These are phyloP conservation scores for Perithous albicinctus DNA, from an alignment of 2,888 invertebrate genomes.

Conservation along the genomic window DNA sequence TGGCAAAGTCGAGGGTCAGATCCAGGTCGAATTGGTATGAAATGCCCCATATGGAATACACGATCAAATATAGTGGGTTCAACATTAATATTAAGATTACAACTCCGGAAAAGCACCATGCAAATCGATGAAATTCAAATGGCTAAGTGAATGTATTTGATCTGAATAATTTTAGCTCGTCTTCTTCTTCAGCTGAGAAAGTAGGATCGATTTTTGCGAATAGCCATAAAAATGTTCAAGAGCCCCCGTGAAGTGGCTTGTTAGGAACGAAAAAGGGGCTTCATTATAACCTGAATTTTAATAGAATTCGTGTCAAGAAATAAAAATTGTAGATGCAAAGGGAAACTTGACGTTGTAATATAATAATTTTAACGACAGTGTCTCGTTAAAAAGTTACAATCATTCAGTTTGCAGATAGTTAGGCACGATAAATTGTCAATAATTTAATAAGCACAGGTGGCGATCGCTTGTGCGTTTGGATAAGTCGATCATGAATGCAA, in stretches of 20 bases:
- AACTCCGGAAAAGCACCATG: too few relatives aligned
- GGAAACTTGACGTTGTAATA: neutral
- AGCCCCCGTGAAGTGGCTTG: slow-evolving; percentile 68
- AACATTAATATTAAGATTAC: too few relatives aligned
- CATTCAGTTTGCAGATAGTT: slow-evolving; percentile 7
- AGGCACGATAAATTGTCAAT: neutral
- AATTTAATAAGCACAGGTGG: slow-evolving; percentile 16
- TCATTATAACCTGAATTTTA: slow-evolving; percentile 73
- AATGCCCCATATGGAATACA: too few relatives aligned
- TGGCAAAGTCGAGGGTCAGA: too few relatives aligned
- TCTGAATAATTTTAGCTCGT: slow-evolving; percentile 3
- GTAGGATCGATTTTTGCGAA: slow-evolving; percentile 28
- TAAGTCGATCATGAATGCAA: slow-evolving; percentile 21
- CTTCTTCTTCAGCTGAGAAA: neutral
- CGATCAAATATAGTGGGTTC: too few relatives aligned
- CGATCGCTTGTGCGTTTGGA: slow-evolving; percentile 16
- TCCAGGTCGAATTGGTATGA: too few relatives aligned
- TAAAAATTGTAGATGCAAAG: slow-evolving; percentile 59
- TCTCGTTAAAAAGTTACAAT: slow-evolving; percentile 33
- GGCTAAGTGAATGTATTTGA: neutral
- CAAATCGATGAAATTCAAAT: slow-evolving; percentile 18
- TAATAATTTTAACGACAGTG: neutral
- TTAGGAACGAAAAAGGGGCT: slow-evolving; percentile 73
- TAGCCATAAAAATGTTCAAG: slow-evolving; percentile 36
- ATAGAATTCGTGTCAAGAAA: slow-evolving; percentile 75